Evolutionary conservation across 2,888 invertebrate species (phyloP), one percentile per base, ranked within the genome.

Genomic region (Electrophaes corylata): DNA sequence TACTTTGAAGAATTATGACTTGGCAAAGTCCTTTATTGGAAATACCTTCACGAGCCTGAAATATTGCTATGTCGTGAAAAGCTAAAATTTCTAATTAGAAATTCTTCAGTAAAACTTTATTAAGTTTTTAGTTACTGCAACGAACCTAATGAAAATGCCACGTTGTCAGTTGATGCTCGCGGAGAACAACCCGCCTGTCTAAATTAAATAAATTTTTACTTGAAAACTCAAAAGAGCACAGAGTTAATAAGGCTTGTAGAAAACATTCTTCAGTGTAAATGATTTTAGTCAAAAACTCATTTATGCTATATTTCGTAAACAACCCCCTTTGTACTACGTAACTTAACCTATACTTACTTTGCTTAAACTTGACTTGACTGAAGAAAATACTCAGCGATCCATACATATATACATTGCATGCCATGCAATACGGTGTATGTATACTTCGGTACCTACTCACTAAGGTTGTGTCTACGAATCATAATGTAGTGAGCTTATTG

Each of bases 21-120:
- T 89, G 90, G 91, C 91, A 87, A 89, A 91, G 91, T 87, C 91
- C 91, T 88, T 91, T 91, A 91, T 91, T 91, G 91, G 90, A 91
- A 91, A 91, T 91, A 91, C 91, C 90, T 91, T 82, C 89, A 88
- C 91, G 86, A 75, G 83, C 84, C 85, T 91, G 89, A 91, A 91
- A 91, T 91, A 91, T 91, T 88, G 89, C 91, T 86, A 88, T 89
- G 89, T 87, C 91, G 86, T 90, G 89, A 89, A 90, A 85, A 89
- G 90, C 86, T 91, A 86, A 90, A 87, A 86, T 91, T 88, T 89
- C 88, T 91, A 91, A 91, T 91, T 91, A 91, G 84, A 91, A 90
- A 91, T 91, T 91, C 91, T 89, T 90, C 73, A 84, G 84, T 84
- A 76, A 86, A 88, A 89, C 82, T 89, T 90, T 90, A 88, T 88